Percentiles rank a stretch among this genome's conserved stretches.
Conservation (phyloP, 2,888 invertebrate species). For the Eupithecia inturbata region DNA sequence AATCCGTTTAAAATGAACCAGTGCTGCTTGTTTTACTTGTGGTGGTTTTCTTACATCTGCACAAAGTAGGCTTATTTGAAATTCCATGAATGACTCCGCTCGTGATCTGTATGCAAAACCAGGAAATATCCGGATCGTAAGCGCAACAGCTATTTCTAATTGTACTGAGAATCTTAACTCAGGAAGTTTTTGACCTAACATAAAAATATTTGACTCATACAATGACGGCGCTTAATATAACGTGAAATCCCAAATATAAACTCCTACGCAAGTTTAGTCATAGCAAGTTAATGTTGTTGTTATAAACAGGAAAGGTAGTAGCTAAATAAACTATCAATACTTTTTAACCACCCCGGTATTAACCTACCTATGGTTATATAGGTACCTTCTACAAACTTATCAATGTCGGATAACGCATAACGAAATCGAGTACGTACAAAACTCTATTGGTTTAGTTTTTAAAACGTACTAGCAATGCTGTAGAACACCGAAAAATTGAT, state of each 20-base stretch:
- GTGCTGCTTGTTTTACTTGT: background rate
- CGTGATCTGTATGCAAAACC: background rate
- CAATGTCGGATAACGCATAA: too few relatives aligned
- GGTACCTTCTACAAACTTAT: background rate
- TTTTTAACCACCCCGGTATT: background rate
- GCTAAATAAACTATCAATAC: background rate
- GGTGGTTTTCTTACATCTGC: background rate
- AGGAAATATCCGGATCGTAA: background rate
- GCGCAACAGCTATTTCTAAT: background rate
- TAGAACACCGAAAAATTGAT: too few relatives aligned
- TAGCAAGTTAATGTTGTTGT: constrained; percentile 14
- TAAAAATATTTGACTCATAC: constrained; percentile 37
- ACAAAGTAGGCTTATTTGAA: background rate
- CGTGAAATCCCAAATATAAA: constrained; percentile 40
- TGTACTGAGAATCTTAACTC: background rate
- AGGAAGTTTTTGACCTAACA: constrained; percentile 24
- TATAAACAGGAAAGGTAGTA: constrained; percentile 16
- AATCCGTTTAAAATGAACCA: background rate
- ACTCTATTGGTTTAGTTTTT: too few relatives aligned
- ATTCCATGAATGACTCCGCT: background rate
- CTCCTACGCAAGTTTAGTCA: constrained; percentile 35
- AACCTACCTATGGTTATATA: background rate
- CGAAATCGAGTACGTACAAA: too few relatives aligned
- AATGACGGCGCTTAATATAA: constrained; percentile 25
- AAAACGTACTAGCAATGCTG: too few relatives aligned